Percentiles rank a stretch among this genome's conserved stretches.
phyloP scores from a whole-genome alignment of 2,888 invertebrate genomes.

The Parnassius apollo region DNA sequence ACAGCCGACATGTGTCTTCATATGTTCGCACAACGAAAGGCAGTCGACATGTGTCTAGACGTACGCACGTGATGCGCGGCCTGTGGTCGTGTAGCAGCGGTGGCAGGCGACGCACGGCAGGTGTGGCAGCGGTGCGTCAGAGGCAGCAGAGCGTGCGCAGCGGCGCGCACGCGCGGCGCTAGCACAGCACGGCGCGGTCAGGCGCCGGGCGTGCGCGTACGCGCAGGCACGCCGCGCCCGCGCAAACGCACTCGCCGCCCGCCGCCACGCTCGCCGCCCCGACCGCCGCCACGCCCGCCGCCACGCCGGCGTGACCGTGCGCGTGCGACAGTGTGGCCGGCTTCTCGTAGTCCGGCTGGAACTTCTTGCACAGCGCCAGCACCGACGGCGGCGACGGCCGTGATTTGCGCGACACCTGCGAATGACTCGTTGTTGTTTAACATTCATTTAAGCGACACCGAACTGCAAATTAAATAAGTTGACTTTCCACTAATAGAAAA shows the following conservation, averaged over 20 bases:
- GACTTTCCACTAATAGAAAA: too few relatives aligned
- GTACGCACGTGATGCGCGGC: background rate
- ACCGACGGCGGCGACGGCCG: slow-evolving; percentile 79
- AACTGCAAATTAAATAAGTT: too few relatives aligned
- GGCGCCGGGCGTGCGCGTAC: slow-evolving; percentile 38
- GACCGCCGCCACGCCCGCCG: background rate
- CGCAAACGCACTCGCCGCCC: slow-evolving; percentile 37
- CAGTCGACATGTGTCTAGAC: background rate
- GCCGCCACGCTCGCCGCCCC: background rate
- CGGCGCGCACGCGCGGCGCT: slow-evolving; percentile 40
- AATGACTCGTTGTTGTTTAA: background rate
- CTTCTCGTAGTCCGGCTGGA: slow-evolving; percentile 78
- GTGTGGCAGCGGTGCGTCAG: slow-evolving; percentile 11
- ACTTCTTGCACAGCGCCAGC: slow-evolving; percentile 77
- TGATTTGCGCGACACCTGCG: slow-evolving; percentile 81
- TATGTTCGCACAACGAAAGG: too few relatives aligned
- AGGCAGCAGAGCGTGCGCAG: slow-evolving; percentile 30
- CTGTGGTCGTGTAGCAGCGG: background rate
- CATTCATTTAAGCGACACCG: too few relatives aligned
- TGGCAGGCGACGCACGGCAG: background rate
- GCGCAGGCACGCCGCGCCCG: slow-evolving; percentile 40
- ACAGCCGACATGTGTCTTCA: too few relatives aligned
- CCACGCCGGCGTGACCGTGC: slow-evolving; percentile 29
- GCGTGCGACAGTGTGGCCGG: slow-evolving; percentile 59
- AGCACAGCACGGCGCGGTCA: slow-evolving; percentile 57